phyloP scores from a whole-genome alignment of 2,888 invertebrate species.

The Pristionchus mayeri region DNA sequence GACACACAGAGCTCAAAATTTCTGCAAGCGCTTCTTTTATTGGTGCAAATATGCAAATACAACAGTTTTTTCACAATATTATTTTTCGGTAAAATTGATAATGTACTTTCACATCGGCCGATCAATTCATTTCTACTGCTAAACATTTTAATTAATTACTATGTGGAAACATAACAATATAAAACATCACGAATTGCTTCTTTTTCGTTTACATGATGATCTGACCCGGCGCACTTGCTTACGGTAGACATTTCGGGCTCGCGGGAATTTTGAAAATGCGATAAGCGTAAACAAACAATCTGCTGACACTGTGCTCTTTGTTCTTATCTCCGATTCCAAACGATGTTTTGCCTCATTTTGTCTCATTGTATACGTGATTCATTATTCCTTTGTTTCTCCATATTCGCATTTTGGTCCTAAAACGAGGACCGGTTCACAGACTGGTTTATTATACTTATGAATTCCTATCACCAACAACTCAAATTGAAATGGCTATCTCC shows the following conservation, averaged over 20 bases:
- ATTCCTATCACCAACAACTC: too few relatives aligned
- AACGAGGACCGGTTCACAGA: too few relatives aligned
- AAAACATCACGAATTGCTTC: background rate
- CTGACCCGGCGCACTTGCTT: background rate
- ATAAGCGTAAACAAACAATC: background rate
- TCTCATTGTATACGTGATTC: background rate
- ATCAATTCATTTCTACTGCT: background rate
- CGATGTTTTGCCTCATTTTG: background rate
- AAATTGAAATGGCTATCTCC: too few relatives aligned
- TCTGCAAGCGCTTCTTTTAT: too few relatives aligned
- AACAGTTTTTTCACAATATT: background rate
- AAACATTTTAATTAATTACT: background rate
- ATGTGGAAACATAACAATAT: background rate
- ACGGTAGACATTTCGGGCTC: background rate
- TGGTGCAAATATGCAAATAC: too few relatives aligned
- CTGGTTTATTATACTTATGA: too few relatives aligned
- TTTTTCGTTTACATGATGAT: background rate
- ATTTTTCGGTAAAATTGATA: background rate
- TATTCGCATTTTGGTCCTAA: too few relatives aligned
- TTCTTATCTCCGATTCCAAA: background rate
- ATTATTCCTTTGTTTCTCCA: too few relatives aligned
- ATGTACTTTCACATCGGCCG: background rate
- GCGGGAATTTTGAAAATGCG: background rate
- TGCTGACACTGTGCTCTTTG: constrained; percentile 7
- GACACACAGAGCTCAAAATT: too few relatives aligned